Conservation (phyloP, 2,888 invertebrate genomes). For the Drepana falcataria region DNA sequence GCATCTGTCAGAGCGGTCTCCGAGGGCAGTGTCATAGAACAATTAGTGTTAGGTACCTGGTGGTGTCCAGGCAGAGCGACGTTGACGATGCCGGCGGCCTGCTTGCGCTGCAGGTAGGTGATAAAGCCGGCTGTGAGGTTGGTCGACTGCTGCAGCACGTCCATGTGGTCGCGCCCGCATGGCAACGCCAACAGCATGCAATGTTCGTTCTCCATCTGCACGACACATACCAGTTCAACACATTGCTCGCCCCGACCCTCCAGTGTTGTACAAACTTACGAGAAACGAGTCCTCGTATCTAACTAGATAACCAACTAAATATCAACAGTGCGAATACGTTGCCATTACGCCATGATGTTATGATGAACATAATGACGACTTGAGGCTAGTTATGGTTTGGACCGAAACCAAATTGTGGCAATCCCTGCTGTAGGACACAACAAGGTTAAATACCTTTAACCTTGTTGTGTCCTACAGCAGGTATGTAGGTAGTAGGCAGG, state of each 20-base stretch:
- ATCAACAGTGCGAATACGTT: no score
- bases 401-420: no score
- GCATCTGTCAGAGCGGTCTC: no score
- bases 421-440: no score
- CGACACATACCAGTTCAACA: slow-evolving; percentile 15
- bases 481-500: no score
- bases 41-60: slow-evolving; percentile 71
- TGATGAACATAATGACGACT: no score
- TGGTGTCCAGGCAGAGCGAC: slow-evolving; percentile 94
- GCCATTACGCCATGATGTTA: no score
- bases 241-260: not conserved
- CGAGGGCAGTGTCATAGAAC: not conserved
- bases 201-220: slow-evolving; percentile 94
- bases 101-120: slow-evolving; percentile 96
- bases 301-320: no score
- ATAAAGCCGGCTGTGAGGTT: slow-evolving; percentile 95
- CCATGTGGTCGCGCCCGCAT: slow-evolving; percentile 95
- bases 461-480: no score
- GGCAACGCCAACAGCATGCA: slow-evolving; percentile 97
- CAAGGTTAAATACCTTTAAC: no score
- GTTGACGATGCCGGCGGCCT: slow-evolving; percentile 99
- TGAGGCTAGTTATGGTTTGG: no score
- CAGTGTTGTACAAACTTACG: no score
- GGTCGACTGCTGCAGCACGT: slow-evolving; percentile 94
- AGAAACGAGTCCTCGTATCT: not conserved